These are phyloP conservation scores for Fregata magnificens DNA, from an alignment of 2,113 vertebrate genomes.

Conservation along the genomic window DNA sequence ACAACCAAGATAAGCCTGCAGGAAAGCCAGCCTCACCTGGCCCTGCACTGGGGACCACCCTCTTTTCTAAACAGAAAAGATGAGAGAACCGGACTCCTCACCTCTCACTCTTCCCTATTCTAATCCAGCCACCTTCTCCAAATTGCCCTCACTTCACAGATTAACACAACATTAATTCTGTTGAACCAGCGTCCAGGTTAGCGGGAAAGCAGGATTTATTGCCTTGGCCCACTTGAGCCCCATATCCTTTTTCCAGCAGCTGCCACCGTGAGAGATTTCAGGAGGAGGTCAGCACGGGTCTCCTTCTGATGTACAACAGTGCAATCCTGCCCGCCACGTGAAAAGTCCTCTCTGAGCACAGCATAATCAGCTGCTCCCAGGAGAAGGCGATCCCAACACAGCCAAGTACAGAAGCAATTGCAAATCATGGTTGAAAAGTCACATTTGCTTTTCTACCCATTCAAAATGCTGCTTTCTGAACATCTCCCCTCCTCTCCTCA, in stretches of 20 bases:
- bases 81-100: neutral
- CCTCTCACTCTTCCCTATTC: neutral
- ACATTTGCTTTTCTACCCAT: neutral
- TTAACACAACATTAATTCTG: neutral
- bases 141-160: neutral
- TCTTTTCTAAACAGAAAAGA: neutral
- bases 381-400: rapidly evolving
- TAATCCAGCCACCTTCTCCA: neutral
- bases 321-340: neutral
- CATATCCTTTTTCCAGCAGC: neutral
- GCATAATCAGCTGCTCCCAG: neutral
- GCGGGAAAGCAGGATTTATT: neutral
- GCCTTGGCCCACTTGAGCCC: neutral
- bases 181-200: neutral
- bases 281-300: neutral
- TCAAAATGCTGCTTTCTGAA: neutral
- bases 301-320: neutral
- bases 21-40: neutral
- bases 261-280: neutral
- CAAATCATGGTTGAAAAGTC: neutral
- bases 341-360: neutral
- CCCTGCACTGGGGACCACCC: neutral
- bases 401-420: neutral
- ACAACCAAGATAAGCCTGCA: neutral
- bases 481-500: neutral